phyloP scores from a whole-genome alignment of 2,113 vertebrate genomes.

The Poeciliopsis retropinna region DNA sequence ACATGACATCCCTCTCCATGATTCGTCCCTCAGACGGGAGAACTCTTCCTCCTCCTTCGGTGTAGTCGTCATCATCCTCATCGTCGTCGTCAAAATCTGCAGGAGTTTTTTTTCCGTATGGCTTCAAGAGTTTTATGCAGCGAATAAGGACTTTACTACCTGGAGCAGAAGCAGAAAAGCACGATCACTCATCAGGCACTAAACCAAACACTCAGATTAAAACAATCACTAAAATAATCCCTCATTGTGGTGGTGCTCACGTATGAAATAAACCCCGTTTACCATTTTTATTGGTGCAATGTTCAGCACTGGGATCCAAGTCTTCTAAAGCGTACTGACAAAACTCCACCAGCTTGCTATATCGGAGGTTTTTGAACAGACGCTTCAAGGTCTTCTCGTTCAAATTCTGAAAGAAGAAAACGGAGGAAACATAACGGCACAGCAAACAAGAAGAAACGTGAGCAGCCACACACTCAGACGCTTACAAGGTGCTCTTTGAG shows the following conservation, averaged over 20 bases:
- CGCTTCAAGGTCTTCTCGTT: constrained; percentile 86
- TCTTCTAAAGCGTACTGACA: constrained; percentile 84
- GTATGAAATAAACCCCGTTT: constrained; percentile 2
- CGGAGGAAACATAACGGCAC: neutral
- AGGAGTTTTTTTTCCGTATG: constrained; percentile 83
- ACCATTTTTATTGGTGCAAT: constrained; percentile 90
- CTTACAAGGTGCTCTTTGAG: constrained; percentile 89
- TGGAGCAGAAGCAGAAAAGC: constrained; percentile 46
- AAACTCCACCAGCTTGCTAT: constrained; percentile 84
- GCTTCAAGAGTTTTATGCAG: constrained; percentile 88
- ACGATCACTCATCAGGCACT: neutral
- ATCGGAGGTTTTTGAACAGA: constrained; percentile 87
- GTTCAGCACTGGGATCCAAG: constrained; percentile 82
- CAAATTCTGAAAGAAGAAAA: constrained; percentile 78
- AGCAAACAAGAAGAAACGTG: neutral
- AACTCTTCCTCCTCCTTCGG: constrained; percentile 57
- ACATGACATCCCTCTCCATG: constrained; percentile 88
- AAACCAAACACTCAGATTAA: no score
- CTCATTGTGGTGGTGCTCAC: neutral
- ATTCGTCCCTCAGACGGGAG: constrained; percentile 81
- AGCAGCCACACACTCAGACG: neutral
- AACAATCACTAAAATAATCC: no score
- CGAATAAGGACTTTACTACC: constrained; percentile 88
- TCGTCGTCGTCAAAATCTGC: constrained; percentile 83
- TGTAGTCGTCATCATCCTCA: constrained; percentile 83